phyloP scores from a whole-genome alignment of 2,797 vertebrate species.

The Oreochromis grahami region DNA sequence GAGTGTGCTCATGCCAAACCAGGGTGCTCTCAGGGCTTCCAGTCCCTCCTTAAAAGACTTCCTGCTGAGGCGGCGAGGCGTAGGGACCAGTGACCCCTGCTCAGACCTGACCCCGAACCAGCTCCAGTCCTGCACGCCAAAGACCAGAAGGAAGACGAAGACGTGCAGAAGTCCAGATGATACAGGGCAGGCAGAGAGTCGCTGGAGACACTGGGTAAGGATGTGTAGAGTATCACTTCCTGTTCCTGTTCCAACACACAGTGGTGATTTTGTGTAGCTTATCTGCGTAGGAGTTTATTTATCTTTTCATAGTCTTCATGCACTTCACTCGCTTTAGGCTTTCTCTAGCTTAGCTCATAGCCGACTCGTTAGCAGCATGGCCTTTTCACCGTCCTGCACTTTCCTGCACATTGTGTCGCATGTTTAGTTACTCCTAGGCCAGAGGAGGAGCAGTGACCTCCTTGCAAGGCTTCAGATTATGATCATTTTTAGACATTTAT shows the following conservation, averaged over 20 bases:
- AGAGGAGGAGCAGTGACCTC: too few species aligned
- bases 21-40: background rate
- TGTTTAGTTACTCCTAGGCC: too few species aligned
- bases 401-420: too few species aligned
- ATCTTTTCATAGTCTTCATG: background rate
- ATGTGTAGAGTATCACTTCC: background rate
- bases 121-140: background rate
- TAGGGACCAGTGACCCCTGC: background rate
- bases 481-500: too few species aligned
- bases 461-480: too few species aligned
- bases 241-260: background rate
- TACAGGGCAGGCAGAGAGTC: background rate
- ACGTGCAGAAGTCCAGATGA: background rate
- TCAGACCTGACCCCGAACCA: constrained; percentile 20
- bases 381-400: too few species aligned
- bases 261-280: background rate
- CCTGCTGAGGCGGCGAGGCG: background rate
- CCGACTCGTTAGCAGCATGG: too few species aligned
- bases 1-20: background rate
- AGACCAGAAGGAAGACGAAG: background rate
- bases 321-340: background rate
- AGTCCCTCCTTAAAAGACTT: background rate
- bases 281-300: background rate
- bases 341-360: background rate
- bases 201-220: background rate